These are phyloP conservation scores for Dendrophyllia cribrosa DNA, from an alignment of 64 coral and sea anemone genomes.

Conservation along the genomic window DNA sequence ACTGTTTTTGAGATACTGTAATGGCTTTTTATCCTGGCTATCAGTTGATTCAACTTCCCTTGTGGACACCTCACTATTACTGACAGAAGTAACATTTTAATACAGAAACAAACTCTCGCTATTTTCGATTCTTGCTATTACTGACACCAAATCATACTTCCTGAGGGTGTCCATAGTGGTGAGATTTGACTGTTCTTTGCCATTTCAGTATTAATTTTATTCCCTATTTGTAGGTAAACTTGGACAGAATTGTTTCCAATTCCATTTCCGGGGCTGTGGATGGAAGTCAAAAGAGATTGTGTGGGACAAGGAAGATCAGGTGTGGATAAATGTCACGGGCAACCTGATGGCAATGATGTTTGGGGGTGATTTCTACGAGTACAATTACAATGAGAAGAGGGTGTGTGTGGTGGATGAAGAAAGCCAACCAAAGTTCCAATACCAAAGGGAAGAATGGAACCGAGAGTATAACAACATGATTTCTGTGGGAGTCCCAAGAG, in stretches of 20 bases:
- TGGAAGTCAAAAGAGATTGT: conserved; percentile 33
- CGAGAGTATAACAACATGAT: conserved; percentile 7
- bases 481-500: background rate
- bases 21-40: conserved; percentile 5
- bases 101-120: too few relatives aligned
- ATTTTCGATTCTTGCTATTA: too few relatives aligned
- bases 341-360: conserved; percentile 51
- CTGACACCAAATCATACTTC: too few relatives aligned
- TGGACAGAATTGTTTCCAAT: too few relatives aligned
- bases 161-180: too few relatives aligned
- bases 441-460: conserved; percentile 56
- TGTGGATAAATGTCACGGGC: conserved; percentile 57
- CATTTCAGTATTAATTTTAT: conserved; percentile 10
- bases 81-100: too few relatives aligned
- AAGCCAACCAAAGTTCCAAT: conserved; percentile 10
- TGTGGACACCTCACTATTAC: too few relatives aligned
- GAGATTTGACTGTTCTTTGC: too few relatives aligned
- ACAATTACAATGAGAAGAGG: conserved; percentile 38
- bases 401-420: conserved; percentile 18
- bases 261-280: too few relatives aligned
- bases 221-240: conserved; percentile 55
- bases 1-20: conserved; percentile 45
- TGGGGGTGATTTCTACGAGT: conserved; percentile 61
- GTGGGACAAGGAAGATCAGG: conserved; percentile 26
- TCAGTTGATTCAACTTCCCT: too few relatives aligned